These are phyloP conservation scores for Astropecten irregularis DNA, from an alignment of 53 echinoderm and acorn worm species.

Conservation along the genomic window DNA sequence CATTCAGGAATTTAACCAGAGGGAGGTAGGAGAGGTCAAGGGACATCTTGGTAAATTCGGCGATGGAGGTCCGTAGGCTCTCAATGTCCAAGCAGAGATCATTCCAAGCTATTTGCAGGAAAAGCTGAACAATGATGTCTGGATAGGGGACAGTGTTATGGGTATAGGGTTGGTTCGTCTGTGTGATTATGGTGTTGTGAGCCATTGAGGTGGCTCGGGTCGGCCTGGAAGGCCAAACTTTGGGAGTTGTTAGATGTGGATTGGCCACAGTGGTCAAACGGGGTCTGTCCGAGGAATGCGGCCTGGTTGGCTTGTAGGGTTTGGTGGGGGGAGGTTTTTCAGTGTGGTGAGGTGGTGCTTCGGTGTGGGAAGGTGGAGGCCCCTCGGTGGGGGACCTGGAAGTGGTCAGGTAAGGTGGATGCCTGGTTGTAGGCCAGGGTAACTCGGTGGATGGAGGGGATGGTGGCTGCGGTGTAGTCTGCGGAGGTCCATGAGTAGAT, in stretches of 20 bases:
- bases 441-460: background rate
- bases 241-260: too few species aligned
- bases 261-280: background rate
- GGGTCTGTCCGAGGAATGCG: background rate
- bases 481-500: background rate
- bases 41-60: background rate
- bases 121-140: background rate
- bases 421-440: background rate
- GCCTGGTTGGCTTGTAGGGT: constrained; percentile 8
- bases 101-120: constrained; percentile 17
- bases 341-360: constrained; percentile 1
- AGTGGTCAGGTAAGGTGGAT: background rate
- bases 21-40: background rate
- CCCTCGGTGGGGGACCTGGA: background rate
- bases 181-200: background rate
- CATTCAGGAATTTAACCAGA: background rate
- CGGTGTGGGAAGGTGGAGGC: constrained; percentile 1
- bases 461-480: background rate
- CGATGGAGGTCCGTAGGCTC: background rate
- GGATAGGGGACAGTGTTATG: constrained; percentile 7
- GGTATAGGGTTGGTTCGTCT: background rate
- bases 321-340: constrained; percentile 28
- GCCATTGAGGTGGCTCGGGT: too few species aligned
- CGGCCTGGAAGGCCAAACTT: too few species aligned
- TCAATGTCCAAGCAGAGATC: constrained; percentile 13